These are phyloP conservation scores for Mesoligia furuncula DNA, from an alignment of 2,888 invertebrate genomes.

Conservation along the genomic window DNA sequence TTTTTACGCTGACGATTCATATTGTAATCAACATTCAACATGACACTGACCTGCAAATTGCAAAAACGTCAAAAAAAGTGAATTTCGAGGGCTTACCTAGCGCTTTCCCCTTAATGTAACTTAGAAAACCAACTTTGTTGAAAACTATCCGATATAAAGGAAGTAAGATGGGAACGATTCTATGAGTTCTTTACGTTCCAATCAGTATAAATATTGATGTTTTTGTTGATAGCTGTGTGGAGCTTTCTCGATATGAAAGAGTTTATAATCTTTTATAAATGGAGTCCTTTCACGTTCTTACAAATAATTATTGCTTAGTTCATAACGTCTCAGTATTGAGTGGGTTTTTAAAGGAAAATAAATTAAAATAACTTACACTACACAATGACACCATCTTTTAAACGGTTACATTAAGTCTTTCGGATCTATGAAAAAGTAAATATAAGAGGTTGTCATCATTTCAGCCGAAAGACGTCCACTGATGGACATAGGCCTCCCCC, in stretches of 20 bases:
- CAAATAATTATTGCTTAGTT: constrained; percentile 9
- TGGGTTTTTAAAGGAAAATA: not conserved
- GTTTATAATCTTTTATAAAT: constrained; percentile 17
- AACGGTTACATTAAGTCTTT: not conserved
- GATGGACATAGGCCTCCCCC: too few relatives aligned
- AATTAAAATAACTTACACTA: not conserved
- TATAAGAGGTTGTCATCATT: too few relatives aligned
- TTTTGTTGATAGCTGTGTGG: constrained; percentile 20
- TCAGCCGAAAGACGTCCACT: too few relatives aligned
- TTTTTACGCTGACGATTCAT: too few relatives aligned
- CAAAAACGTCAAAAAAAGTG: too few relatives aligned
- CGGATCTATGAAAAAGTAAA: not conserved
- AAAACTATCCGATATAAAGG: constrained; percentile 31
- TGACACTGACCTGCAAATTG: too few relatives aligned
- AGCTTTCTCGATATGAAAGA: constrained; percentile 13
- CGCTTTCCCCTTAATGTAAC: constrained; percentile 8
- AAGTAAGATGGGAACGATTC: constrained; percentile 6
- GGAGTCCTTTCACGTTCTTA: constrained; percentile 16
- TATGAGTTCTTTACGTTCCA: constrained; percentile 23
- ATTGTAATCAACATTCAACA: too few relatives aligned
- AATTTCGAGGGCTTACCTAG: too few relatives aligned
- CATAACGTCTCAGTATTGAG: not conserved
- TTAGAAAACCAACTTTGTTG: constrained; percentile 32
- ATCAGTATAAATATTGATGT: constrained; percentile 39
- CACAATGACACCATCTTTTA: not conserved